Base-by-base conservation (phyloP, 2,113 vertebrate species). In the Festucalex cinctus region DNA sequence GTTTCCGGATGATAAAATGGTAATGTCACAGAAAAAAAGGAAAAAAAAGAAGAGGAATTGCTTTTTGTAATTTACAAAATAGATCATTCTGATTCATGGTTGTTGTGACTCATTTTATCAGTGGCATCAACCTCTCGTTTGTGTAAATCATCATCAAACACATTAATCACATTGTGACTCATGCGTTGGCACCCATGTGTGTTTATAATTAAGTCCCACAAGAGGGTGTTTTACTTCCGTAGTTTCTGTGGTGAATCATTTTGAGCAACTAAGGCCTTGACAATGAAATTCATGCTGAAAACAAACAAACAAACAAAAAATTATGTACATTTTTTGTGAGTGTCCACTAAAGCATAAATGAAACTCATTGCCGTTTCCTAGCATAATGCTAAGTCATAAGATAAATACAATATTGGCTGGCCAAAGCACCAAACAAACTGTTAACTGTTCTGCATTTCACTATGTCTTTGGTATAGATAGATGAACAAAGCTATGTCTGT, bases 311-410 rank as follows among this genome's bases (percentile, higher is more conserved):
- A 20, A n/a, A 6, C n/a, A n/a, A 7, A 20, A 9, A 43, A 67
- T 78, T 78, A n/a, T n/a, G 37, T 54, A 69, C 57, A 69, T 70
- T 80, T 72, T 83, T 65, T 14, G 41, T 71, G 57, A n/a, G 54
- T 70, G 36, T 74, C 77, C 43, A 46, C 58, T 61, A 22, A 68
- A 73, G 75, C 71, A 76, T 77, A 70, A 76, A 73, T 35, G 20
- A 81, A 82, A 81, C 80, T 76, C 70, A 67, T 43, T 64, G 65
- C 59, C 24, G 26, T 70, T 54, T 75, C 60, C 70, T 80, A 79
- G 67, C 63, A 0, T 8, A 8, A 56, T 26, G 39, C 53, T 56
- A 32, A 57, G 82, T 82, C 8, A 57, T 3, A 16, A 41, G 39
- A 41, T 41, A 41, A 41, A 17, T 17, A 32, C 2, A 17, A 19